These are phyloP conservation scores for Ficedula albicollis DNA, from an alignment of 2,797 vertebrate species.

Conservation along the genomic window DNA sequence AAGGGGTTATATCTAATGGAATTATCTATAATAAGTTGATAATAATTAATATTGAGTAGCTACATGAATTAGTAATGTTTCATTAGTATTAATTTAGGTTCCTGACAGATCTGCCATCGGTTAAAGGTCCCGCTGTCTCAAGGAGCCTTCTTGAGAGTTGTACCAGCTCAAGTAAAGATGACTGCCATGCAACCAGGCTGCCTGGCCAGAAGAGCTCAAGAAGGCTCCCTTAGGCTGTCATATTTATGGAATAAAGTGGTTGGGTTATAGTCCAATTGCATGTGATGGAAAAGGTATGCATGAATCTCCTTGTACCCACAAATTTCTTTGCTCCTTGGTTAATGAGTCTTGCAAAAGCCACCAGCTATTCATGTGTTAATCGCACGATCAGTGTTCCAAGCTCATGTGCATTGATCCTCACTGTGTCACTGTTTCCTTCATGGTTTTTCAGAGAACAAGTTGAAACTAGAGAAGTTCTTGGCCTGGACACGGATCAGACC, in stretches of 20 bases:
- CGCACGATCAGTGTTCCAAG: neutral
- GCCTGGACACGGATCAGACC: neutral
- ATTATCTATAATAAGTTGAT: neutral
- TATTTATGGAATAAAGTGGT: neutral
- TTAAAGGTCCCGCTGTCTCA: neutral
- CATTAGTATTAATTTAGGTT: neutral
- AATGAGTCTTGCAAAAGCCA: neutral
- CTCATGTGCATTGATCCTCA: neutral
- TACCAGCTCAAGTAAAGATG: neutral
- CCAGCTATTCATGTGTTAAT: neutral
- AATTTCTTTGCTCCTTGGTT: neutral
- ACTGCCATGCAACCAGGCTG: accelerated
- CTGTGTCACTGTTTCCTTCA: neutral
- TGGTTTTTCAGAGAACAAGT: neutral
- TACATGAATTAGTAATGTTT: neutral
- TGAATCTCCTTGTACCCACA: neutral
- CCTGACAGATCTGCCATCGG: neutral
- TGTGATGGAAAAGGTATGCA: neutral
- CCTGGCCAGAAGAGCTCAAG: neutral
- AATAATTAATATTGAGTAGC: neutral
- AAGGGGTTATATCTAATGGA: neutral
- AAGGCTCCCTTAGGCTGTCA: neutral
- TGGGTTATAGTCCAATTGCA: neutral
- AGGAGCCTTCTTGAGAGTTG: neutral
- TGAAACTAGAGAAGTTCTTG: neutral